These are phyloP conservation scores for Agrypnia vestita DNA, from an alignment of 1,140 invertebrate species.

Conservation along the genomic window DNA sequence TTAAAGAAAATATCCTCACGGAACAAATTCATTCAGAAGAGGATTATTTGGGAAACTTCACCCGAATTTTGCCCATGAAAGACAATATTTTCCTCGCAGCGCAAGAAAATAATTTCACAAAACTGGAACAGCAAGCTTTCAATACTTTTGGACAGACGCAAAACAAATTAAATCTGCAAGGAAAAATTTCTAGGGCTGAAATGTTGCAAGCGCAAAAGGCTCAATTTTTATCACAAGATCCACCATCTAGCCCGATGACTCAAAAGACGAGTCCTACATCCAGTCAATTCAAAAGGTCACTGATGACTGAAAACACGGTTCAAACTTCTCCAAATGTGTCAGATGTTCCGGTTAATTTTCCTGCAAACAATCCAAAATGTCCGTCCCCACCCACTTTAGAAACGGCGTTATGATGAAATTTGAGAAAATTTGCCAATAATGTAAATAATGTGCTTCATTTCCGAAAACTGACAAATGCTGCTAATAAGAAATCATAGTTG, in stretches of 20 bases:
- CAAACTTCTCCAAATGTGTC: neutral
- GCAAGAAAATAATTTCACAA: slow-evolving; percentile 68
- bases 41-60: slow-evolving; percentile 9
- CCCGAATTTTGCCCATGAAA: slow-evolving; percentile 63
- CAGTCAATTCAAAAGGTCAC: slow-evolving; percentile 10
- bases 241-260: neutral
- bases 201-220: slow-evolving; percentile 58
- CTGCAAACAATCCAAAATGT: slow-evolving; percentile 61
- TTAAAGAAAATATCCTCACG: slow-evolving; percentile 48
- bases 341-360: slow-evolving; percentile 43
- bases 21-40: neutral
- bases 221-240: slow-evolving; percentile 56
- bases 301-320: neutral
- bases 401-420: slow-evolving; percentile 74
- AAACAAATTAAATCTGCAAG: slow-evolving; percentile 30
- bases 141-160: slow-evolving; percentile 59
- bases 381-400: slow-evolving; percentile 72
- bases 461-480: slow-evolving; percentile 13
- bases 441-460: slow-evolving; percentile 37
- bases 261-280: neutral
- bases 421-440: slow-evolving; percentile 13
- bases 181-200: slow-evolving; percentile 55
- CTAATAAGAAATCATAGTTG: slow-evolving; percentile 13
- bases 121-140: slow-evolving; percentile 62
- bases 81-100: slow-evolving; percentile 67